Evolutionary conservation across 2,113 vertebrate genomes (phyloP).

Genomic region (Tretioscincus oriximinensis): DNA sequence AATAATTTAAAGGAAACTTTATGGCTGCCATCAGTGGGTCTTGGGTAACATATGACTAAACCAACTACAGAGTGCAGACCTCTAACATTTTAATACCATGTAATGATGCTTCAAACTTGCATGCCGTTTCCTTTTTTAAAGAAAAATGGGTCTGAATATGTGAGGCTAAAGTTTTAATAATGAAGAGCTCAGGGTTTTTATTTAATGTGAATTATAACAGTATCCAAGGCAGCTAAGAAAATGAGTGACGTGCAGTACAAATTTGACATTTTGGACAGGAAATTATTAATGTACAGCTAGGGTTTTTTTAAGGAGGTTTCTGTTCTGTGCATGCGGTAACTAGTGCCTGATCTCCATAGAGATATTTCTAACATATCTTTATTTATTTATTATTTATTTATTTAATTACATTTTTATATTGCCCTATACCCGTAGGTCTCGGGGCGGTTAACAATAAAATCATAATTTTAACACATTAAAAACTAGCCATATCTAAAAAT

Average conservation of each 20-base stretch:
- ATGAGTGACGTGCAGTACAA: not conserved
- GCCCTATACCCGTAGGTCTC: too few species aligned
- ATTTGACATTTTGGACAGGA: not conserved
- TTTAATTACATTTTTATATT: too few species aligned
- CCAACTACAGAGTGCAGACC: constrained; percentile 69
- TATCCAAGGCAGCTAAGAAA: not conserved
- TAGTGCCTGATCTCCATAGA: not conserved
- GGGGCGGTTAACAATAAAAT: too few species aligned
- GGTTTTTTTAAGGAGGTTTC: not conserved
- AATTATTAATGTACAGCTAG: not conserved
- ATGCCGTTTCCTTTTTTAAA: constrained; percentile 30
- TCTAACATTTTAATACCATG: constrained; percentile 76
- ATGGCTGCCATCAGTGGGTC: constrained; percentile 76
- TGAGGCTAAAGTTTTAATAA: constrained; percentile 62
- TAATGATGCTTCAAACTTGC: constrained; percentile 55
- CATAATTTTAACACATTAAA: too few species aligned
- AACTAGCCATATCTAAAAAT: too few species aligned
- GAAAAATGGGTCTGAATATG: constrained; percentile 45
- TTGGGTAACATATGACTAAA: constrained; percentile 80
- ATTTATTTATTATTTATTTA: too few species aligned
- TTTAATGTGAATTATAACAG: constrained; percentile 37
- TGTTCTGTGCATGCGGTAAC: not conserved
- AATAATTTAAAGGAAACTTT: constrained; percentile 84
- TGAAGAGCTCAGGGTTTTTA: constrained; percentile 51
- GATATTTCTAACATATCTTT: too few species aligned